Evolutionary conservation across 2,113 vertebrate species (phyloP).

Genomic region (Cygnus atratus): DNA sequence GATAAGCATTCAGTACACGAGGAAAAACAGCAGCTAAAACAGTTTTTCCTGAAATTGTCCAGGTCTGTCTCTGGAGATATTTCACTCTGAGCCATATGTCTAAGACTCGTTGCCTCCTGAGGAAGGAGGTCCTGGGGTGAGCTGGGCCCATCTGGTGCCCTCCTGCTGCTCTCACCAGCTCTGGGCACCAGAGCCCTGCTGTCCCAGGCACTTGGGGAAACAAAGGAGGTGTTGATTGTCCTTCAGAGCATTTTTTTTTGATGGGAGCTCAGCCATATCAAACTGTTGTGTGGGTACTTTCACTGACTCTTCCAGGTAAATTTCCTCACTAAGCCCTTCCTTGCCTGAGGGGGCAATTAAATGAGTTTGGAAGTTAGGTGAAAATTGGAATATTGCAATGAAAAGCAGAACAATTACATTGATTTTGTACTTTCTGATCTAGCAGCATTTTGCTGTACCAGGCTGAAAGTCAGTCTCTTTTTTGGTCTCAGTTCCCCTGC

Average conservation of each 20-base stretch:
- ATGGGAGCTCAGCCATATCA: neutral
- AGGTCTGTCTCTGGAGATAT: neutral
- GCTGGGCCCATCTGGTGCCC: neutral
- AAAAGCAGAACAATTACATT: neutral
- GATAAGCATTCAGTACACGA: fast-evolving
- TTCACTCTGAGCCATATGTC: neutral
- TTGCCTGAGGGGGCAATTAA: neutral
- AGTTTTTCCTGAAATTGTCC: neutral
- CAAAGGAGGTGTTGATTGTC: neutral
- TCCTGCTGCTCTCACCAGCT: neutral
- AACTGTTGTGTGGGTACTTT: neutral
- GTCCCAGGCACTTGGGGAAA: neutral
- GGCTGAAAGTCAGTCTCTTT: neutral
- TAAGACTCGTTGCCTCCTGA: neutral
- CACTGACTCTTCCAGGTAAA: neutral
- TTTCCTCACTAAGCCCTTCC: neutral
- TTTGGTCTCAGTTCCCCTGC: neutral
- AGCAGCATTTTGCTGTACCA: neutral
- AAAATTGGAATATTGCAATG: neutral
- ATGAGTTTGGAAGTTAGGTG: neutral
- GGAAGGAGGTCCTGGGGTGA: fast-evolving
- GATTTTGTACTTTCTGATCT: neutral
- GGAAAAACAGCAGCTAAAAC: neutral
- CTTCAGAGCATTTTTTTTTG: neutral
- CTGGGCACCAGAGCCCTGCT: neutral